Evolutionary conservation across 1,140 invertebrate species (phyloP).

Genomic region (Alviniconcha marisindica): DNA sequence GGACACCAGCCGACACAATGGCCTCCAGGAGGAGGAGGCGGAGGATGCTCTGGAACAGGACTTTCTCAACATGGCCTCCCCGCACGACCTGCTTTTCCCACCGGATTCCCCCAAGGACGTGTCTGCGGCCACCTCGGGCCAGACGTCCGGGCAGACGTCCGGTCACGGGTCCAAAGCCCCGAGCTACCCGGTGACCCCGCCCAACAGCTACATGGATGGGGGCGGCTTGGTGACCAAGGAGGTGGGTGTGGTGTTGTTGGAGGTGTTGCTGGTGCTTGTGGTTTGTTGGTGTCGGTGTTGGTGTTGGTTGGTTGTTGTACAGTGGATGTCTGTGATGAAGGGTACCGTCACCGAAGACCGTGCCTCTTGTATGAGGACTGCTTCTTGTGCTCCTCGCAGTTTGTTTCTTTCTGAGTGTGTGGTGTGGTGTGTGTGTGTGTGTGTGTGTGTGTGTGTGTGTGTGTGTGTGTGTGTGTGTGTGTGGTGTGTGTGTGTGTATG

Average conservation of each 20-base stretch:
- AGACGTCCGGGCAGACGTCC: conserved; percentile 47
- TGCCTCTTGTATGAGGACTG: too few relatives aligned
- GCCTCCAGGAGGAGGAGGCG: neutral
- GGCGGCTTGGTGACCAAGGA: conserved; percentile 51
- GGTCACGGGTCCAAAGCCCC: conserved; percentile 53
- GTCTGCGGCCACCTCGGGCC: conserved; percentile 28
- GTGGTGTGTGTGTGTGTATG: too few relatives aligned
- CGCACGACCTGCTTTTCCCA: conserved; percentile 37
- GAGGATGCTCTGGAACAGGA: conserved; percentile 30
- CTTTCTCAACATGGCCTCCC: conserved; percentile 10
- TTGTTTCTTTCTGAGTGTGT: too few relatives aligned
- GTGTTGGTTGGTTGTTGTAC: too few relatives aligned
- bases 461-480: too few relatives aligned
- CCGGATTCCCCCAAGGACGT: conserved; percentile 36
- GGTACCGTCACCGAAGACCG: too few relatives aligned
- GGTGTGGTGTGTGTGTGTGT: too few relatives aligned
- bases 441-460: too few relatives aligned
- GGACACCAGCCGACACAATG: conserved; percentile 9
- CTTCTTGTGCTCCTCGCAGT: too few relatives aligned
- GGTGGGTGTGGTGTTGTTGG: neutral
- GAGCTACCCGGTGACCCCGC: conserved; percentile 67
- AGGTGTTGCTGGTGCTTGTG: neutral
- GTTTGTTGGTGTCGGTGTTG: too few relatives aligned
- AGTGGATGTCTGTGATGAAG: too few relatives aligned
- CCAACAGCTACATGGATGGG: conserved; percentile 67